A percentile compares a stretch with the other conserved stretches of the same genome.
Conservation (phyloP, 2,797 vertebrate genomes). For the Falco cherrug region DNA sequence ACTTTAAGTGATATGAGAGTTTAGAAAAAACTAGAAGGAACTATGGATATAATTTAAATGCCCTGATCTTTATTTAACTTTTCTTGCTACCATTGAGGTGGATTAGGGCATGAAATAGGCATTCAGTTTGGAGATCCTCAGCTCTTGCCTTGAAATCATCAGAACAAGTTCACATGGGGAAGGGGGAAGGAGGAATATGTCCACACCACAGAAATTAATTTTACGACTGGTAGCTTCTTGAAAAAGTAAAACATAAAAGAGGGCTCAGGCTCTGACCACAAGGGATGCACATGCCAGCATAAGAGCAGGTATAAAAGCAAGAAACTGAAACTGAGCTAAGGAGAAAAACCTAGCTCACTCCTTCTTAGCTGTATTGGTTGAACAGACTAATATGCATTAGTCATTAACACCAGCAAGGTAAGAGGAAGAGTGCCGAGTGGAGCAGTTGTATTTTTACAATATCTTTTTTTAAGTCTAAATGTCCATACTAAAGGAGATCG, state of each 20-base stretch:
- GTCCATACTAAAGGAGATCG: neutral
- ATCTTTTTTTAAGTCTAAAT: neutral
- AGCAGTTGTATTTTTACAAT: neutral
- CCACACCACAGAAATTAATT: neutral
- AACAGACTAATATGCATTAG: neutral
- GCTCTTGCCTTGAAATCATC: neutral
- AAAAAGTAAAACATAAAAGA: neutral
- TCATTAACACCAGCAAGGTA: neutral
- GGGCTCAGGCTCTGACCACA: neutral
- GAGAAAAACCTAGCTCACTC: neutral
- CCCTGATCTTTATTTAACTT: neutral
- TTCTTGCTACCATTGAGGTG: neutral
- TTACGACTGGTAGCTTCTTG: neutral
- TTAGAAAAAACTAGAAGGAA: neutral
- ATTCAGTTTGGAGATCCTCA: neutral
- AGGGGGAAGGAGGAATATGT: neutral
- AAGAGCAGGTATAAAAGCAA: neutral
- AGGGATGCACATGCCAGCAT: fast-evolving
- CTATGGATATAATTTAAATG: neutral
- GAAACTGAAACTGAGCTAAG: neutral
- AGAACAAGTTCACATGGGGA: neutral
- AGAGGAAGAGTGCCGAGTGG: neutral
- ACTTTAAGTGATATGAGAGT: neutral
- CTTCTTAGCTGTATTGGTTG: neutral
- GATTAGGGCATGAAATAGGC: neutral